These are phyloP conservation scores for Maconellicoccus hirsutus DNA, from an alignment of 1,140 invertebrate species.

Conservation along the genomic window DNA sequence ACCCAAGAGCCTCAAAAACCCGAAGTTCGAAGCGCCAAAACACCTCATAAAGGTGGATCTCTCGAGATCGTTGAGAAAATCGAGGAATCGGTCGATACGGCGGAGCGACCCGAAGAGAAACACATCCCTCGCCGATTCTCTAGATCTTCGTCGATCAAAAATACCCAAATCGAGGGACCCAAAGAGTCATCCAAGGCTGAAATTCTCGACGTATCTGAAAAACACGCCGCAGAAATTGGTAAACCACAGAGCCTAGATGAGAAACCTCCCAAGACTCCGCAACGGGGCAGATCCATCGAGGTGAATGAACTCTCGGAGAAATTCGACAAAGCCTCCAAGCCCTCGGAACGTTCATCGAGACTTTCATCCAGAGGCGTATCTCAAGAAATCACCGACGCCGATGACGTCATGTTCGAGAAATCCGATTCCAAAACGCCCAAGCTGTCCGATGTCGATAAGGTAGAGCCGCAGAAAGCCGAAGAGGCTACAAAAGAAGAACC, in stretches of 20 bases:
- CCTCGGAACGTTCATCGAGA: background rate
- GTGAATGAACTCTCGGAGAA: background rate
- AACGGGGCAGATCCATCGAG: background rate
- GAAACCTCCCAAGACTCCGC: background rate
- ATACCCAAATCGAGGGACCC: slow-evolving; percentile 32
- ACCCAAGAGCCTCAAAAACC: background rate
- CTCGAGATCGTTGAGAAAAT: too few species aligned
- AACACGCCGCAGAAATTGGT: background rate
- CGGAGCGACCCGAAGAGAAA: background rate
- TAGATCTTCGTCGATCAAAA: background rate
- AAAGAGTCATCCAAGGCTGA: background rate
- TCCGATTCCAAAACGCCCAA: background rate
- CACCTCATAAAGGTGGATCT: too few species aligned
- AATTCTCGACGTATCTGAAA: background rate
- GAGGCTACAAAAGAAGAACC: background rate
- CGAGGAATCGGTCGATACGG: background rate
- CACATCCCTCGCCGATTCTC: background rate
- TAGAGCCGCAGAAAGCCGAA: background rate
- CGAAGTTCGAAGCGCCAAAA: background rate
- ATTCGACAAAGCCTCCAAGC: background rate
- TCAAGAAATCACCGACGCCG: background rate
- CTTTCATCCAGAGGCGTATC: background rate
- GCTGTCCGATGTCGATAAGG: background rate
- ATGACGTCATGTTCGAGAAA: background rate
- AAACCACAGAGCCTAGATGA: background rate